Evolutionary conservation across 2,113 vertebrate genomes (phyloP).

Genomic region (Corvus cornix): DNA sequence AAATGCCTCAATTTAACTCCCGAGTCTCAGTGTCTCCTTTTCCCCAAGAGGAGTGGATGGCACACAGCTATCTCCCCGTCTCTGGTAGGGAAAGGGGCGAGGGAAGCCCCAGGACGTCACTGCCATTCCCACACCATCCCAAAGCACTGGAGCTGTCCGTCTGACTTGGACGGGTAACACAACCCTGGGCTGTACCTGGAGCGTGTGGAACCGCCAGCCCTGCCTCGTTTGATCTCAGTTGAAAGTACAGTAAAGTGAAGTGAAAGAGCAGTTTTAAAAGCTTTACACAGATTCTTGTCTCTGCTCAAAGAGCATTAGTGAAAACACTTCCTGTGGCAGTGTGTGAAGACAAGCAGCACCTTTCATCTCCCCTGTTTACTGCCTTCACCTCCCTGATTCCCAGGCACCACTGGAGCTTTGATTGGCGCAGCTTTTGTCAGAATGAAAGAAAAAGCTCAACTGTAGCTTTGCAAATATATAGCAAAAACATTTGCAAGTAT

Average conservation of each 20-base stretch:
- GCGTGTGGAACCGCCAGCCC: not conserved
- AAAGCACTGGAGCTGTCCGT: rapidly evolving
- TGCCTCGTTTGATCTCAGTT: not conserved
- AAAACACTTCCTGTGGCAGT: conserved; percentile 3
- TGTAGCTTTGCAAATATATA: conserved; percentile 26
- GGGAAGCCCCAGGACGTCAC: not conserved
- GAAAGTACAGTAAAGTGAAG: conserved; percentile 1
- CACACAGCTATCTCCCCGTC: rapidly evolving
- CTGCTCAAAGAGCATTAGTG: not conserved
- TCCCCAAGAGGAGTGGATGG: rapidly evolving
- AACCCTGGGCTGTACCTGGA: not conserved
- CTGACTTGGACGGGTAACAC: rapidly evolving
- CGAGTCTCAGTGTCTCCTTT: rapidly evolving
- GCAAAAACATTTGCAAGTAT: conserved; percentile 26
- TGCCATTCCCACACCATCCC: not conserved
- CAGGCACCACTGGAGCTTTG: conserved; percentile 12
- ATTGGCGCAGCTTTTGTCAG: not conserved
- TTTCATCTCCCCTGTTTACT: conserved; percentile 43
- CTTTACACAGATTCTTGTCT: not conserved
- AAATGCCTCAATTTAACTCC: not conserved
- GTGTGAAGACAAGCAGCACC: conserved; percentile 22
- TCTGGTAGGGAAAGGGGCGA: too few relatives aligned
- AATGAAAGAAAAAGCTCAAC: not conserved
- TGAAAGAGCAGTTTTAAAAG: conserved; percentile 6
- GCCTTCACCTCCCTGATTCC: conserved; percentile 7